Evolutionary conservation across 2,797 vertebrate species (phyloP), one percentile per base, ranked within the genome.

Genomic region (Echeneis naucrates): DNA sequence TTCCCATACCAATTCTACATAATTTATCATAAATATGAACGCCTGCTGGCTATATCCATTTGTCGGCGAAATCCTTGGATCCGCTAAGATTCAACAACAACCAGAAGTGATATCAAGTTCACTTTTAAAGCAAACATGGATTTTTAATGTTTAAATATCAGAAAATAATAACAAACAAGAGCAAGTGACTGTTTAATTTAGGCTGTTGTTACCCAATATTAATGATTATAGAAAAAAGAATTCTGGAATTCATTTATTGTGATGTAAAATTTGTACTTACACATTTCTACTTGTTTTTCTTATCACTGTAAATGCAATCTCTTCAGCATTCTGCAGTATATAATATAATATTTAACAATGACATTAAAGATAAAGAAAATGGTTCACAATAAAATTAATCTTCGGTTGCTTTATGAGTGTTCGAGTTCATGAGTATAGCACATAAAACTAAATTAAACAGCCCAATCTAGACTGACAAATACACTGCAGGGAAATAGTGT

Each of bases 391-490:
- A 10, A 21, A 37, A 48, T 23, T 2, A 6, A 48, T 48, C 21
- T 50, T 21, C 12, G 14, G 19, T n/a, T 40, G 21, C 17, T 21
- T 9, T 6, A 56, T 12, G 40, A 32, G 40, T 37, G n/a, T n/a
- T n/a, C n/a, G n/a, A n/a, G n/a, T n/a, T n/a, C n/a, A n/a, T n/a
- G n/a, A n/a, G n/a, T n/a, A n/a, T n/a, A 60, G 23, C 8, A 68
- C 16, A 40, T 19, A 26, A 27, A 17, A 67, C 17, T 33, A 30
- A 40, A 56, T 59, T 40, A 14, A 64, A 66, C 33, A 65, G 2
- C 6, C 7, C 24, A 55, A 45, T 47, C 44, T 45, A 44, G 24
- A 50, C 33, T 72, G 35, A 68, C 21, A 73, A 69, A 78, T 45
- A 58, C 35, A 60, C 0, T 23, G 26, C 27, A 60, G 69, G 53